A percentile compares a stretch with the other conserved stretches of the same genome.
These are phyloP conservation scores for Smithornis capensis DNA, from an alignment of 2,113 vertebrate genomes.

Conservation along the genomic window DNA sequence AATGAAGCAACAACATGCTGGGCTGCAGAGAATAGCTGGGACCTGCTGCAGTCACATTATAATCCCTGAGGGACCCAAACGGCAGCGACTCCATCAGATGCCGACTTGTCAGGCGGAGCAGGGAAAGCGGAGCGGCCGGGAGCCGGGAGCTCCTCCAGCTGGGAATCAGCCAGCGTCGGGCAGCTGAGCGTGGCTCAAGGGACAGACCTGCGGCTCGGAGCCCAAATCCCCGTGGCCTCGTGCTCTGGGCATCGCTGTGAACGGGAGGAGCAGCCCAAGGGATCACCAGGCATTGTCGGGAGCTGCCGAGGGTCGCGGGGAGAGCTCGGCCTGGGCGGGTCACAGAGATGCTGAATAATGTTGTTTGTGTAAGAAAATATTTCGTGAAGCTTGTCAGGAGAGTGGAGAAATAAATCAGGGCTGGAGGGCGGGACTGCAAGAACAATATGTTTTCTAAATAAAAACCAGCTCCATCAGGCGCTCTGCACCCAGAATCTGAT, in stretches of 20 bases:
- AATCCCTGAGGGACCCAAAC: constrained; percentile 53
- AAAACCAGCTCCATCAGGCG: rapidly evolving
- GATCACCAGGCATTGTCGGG: rapidly evolving
- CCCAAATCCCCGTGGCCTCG: rapidly evolving
- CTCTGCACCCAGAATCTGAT: neutral
- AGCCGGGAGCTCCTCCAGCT: neutral
- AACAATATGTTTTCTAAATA: neutral
- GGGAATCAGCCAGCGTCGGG: neutral
- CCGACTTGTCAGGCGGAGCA: constrained; percentile 16
- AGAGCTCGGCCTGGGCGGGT: neutral
- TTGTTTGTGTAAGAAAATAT: neutral
- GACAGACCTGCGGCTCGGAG: neutral
- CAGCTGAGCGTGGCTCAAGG: neutral
- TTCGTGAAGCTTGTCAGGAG: neutral
- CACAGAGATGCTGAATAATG: neutral
- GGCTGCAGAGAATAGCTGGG: constrained; percentile 39
- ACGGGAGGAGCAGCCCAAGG: neutral
- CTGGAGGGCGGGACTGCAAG: neutral
- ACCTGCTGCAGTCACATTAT: constrained; percentile 37
- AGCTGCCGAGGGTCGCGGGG: rapidly evolving
- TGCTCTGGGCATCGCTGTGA: rapidly evolving
- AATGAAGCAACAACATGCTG: constrained; percentile 82
- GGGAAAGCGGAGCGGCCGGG: neutral
- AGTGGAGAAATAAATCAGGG: neutral
- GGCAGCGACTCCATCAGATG: constrained; percentile 56